Evolutionary conservation across 2,888 invertebrate species (phyloP).

Genomic region (Stenurella melanura): DNA sequence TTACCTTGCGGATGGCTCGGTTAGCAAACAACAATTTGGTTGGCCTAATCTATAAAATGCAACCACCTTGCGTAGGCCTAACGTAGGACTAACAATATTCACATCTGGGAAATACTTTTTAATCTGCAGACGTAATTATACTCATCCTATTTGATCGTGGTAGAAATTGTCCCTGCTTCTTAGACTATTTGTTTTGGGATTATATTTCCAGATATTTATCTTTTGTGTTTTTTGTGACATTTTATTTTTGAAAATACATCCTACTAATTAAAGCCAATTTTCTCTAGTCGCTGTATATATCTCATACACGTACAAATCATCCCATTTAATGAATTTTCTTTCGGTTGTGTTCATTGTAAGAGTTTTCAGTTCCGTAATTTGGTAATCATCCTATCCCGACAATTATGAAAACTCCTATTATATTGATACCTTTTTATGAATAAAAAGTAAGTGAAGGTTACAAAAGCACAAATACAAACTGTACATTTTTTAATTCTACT

Average conservation of each 20-base stretch:
- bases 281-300: slow-evolving; percentile 71
- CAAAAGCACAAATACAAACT: slow-evolving; percentile 56
- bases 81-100: too few species aligned
- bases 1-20: too few species aligned
- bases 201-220: slow-evolving; percentile 1
- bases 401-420: slow-evolving; percentile 24
- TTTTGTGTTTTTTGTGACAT: slow-evolving; percentile 35
- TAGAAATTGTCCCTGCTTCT: too few species aligned
- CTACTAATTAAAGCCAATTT: slow-evolving; percentile 64
- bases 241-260: slow-evolving; percentile 63
- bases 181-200: slow-evolving; percentile 3
- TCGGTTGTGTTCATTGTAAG: slow-evolving; percentile 50
- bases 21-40: too few species aligned
- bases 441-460: slow-evolving; percentile 54
- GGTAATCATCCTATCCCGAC: slow-evolving; percentile 51
- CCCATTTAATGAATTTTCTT: slow-evolving; percentile 55
- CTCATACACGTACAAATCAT: slow-evolving; percentile 67
- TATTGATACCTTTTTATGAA: slow-evolving; percentile 56
- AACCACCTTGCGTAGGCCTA: too few species aligned
- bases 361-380: slow-evolving; percentile 50
- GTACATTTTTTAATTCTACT: slow-evolving; percentile 48
- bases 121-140: too few species aligned
- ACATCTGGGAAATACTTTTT: too few species aligned
- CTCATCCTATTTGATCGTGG: too few species aligned
- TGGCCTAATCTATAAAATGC: too few species aligned